Percentiles rank a stretch among this genome's conserved stretches.
Conservation (phyloP, 2,113 vertebrate species). For the Ptilorrhoa leucosticta region DNA sequence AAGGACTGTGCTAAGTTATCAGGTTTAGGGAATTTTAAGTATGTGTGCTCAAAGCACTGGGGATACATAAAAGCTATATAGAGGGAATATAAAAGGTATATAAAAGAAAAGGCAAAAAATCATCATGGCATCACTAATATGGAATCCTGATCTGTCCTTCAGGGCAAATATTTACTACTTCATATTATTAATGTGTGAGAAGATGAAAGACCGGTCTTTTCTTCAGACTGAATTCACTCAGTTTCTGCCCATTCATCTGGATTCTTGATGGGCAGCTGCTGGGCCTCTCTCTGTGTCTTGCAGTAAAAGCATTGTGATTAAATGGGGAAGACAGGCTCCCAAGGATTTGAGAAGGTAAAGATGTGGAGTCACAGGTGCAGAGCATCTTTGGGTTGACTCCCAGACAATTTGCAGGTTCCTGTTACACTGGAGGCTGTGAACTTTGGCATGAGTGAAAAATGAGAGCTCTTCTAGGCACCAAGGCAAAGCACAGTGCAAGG, state of each 20-base stretch:
- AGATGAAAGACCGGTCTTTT: not conserved
- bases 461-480: not conserved
- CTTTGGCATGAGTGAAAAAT: not conserved
- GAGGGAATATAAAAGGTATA: too few species aligned
- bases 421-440: not conserved
- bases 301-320: not conserved
- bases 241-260: not conserved
- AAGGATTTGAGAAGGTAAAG: not conserved
- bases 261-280: not conserved
- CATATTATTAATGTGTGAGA: not conserved
- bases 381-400: not conserved
- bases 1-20: too few species aligned
- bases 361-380: not conserved
- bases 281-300: not conserved
- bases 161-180: not conserved
- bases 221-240: not conserved
- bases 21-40: too few species aligned
- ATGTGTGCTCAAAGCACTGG: too few species aligned
- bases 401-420: not conserved
- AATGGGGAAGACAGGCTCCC: not conserved
- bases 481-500: not conserved
- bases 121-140: too few species aligned
- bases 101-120: too few species aligned
- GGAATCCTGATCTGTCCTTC: not conserved
- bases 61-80: too few species aligned